Base-by-base conservation (phyloP, 2,888 invertebrate genomes). In the Drosophila mimetica region DNA sequence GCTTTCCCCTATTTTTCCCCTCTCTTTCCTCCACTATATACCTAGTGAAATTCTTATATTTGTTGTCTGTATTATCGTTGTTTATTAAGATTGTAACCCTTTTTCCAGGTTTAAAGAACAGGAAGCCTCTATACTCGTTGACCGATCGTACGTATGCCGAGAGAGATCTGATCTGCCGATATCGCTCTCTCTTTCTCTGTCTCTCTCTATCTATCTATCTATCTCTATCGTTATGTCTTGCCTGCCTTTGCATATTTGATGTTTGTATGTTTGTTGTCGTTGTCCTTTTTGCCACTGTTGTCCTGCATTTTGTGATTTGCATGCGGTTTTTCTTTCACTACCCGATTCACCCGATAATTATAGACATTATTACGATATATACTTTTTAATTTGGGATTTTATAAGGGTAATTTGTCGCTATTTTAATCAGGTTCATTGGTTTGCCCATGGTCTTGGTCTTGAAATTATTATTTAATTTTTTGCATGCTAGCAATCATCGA, bases 61-160 rank as follows among this genome's bases (percentile, higher is more conserved):
- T 72, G 83, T 87, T 82, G 79, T 73, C 71, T 58, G 83, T 86
- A 71, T 86, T 82, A 80, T 83, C 75, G 87, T 85, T 87, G 88
- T 86, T 77, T 84, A 83, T 82, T 79, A 71, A 88, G 69, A 70
- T 67, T 70, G 63, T 89, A 89, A 91, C 91, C 89, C 89, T 91
- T 91, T 54, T 89, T 81, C 77, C 91, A 92, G 92, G 90, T 92
- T 92, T 90, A 92, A 91, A 92, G 92, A 92, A 75, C 91, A 91
- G 90, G 92, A 92, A 86, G 90, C 92, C 86, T 90, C 91, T 87
- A 90, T 91, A 89, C 90, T 92, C 89, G 88, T 91, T 90, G 92
- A 92, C 78, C 89, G 92, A 91, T 92, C 92, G 92, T 92, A 92
- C 90, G 92, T 92, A 92, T 91, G 79, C 77, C 76, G 69, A 79